Conservation (phyloP, 2,113 vertebrate genomes). For the Mohoua ochrocephala region DNA sequence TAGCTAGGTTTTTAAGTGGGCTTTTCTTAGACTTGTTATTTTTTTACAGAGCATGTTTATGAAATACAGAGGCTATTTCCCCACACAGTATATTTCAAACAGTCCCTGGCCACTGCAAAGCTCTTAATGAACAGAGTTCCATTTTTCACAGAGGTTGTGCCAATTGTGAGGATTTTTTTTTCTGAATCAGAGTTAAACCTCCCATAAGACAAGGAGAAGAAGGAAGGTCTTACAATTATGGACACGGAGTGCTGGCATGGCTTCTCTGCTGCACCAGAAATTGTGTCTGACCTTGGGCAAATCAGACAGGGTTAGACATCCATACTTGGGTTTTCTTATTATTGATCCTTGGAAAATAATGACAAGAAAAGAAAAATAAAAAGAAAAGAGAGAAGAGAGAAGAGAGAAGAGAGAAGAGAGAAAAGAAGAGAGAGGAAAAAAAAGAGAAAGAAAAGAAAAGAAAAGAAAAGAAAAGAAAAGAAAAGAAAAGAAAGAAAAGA, state of each 20-base stretch:
- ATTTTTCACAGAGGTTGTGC: constrained; percentile 26
- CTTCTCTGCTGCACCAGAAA: not conserved
- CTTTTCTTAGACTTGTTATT: not conserved
- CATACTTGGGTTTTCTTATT: not conserved
- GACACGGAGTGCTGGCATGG: not conserved
- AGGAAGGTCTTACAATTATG: not conserved
- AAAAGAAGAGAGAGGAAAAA: too few relatives aligned
- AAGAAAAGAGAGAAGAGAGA: not conserved
- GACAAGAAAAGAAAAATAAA: not conserved
- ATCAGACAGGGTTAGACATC: not conserved
- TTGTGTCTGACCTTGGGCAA: not conserved
- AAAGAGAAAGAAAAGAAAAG: too few relatives aligned
- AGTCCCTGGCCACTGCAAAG: not conserved
- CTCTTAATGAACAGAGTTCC: not conserved
- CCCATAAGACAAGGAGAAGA: not conserved
- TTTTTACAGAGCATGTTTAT: not conserved
- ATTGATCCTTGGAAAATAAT: not conserved
- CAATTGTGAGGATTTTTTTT: not conserved
- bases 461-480: not conserved
- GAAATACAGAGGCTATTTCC: not conserved
- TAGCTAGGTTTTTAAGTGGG: not conserved
- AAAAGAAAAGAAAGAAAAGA: too few relatives aligned
- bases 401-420: too few relatives aligned
- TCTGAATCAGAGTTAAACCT: not conserved
- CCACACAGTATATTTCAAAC: not conserved